Evolutionary conservation across 1,140 invertebrate species (phyloP).

Genomic region (Platyura marginata): DNA sequence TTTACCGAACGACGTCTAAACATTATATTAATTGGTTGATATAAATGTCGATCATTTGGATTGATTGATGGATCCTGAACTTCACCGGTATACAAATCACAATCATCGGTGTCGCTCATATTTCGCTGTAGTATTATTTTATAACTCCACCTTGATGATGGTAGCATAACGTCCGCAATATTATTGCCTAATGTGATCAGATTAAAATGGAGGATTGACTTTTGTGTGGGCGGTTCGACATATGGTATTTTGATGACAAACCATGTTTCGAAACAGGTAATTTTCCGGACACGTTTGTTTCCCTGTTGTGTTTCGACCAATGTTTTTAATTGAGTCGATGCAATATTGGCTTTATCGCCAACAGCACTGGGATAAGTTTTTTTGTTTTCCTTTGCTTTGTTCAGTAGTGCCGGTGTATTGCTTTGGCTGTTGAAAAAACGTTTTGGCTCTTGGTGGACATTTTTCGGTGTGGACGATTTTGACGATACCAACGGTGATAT

Average conservation of each 20-base stretch:
- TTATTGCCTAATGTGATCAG: slow-evolving; percentile 18
- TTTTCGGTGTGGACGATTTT: too few species aligned
- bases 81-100: slow-evolving; percentile 18
- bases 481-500: slow-evolving; percentile 14
- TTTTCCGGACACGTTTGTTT: slow-evolving; percentile 8
- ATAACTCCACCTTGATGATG: slow-evolving; percentile 14
- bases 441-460: too few species aligned
- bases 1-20: slow-evolving; percentile 14
- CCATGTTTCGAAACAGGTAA: slow-evolving; percentile 24
- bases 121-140: slow-evolving; percentile 19
- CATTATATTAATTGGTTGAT: slow-evolving; percentile 21
- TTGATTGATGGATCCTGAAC: slow-evolving; percentile 15
- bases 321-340: too few species aligned
- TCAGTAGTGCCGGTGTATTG: slow-evolving; percentile 7
- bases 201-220: slow-evolving; percentile 11
- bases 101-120: slow-evolving; percentile 8
- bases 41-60: slow-evolving; percentile 18
- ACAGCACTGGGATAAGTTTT: not conserved
- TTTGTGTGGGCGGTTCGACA: slow-evolving; percentile 1
- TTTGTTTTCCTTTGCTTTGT: slow-evolving; percentile 7
- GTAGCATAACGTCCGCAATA: slow-evolving; percentile 12
- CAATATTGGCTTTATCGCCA: too few species aligned
- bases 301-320: slow-evolving; percentile 6
- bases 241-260: slow-evolving; percentile 16
- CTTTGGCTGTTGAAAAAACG: slow-evolving; percentile 6